A percentile compares a stretch with the other conserved stretches of the same genome.
Conservation (phyloP, 2,797 vertebrate genomes). For the Sebastolobus altivelis region DNA sequence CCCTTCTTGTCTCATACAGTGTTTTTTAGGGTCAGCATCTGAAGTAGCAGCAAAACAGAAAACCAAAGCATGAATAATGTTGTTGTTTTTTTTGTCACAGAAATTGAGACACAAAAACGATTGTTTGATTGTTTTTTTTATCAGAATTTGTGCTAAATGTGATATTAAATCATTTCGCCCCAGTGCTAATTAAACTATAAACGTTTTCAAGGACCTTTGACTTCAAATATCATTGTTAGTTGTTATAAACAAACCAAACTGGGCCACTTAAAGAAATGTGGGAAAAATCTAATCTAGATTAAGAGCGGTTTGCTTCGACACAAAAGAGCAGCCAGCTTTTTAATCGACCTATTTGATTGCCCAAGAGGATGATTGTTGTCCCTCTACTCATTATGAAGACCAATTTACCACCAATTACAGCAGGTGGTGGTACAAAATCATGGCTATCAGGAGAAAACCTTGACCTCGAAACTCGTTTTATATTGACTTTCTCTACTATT, state of each 20-base stretch:
- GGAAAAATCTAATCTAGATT: constrained; percentile 8
- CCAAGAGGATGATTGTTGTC: constrained; percentile 33
- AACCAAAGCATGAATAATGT: constrained; percentile 24
- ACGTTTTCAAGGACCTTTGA: constrained; percentile 22
- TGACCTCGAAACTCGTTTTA: constrained; percentile 11
- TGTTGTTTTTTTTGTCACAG: constrained; percentile 22
- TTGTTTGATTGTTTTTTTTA: constrained; percentile 2
- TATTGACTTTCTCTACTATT: neutral
- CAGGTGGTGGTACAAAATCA: constrained; percentile 22
- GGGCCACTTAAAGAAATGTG: constrained; percentile 17
- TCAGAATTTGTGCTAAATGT: constrained; percentile 1
- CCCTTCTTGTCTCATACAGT: constrained; percentile 46
- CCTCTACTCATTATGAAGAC: constrained; percentile 11
- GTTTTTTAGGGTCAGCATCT: constrained; percentile 58
- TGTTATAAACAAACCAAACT: constrained; percentile 43
- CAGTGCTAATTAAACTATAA: constrained; percentile 22
- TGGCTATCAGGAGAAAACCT: neutral
- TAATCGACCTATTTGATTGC: constrained; percentile 33
- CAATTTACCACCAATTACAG: constrained; percentile 41
- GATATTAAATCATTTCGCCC: constrained; percentile 5
- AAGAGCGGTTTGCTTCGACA: neutral
- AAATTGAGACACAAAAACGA: neutral
- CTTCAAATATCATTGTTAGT: constrained; percentile 18
- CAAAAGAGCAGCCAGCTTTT: constrained; percentile 20
- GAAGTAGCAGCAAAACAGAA: constrained; percentile 25